Base-by-base conservation (phyloP, 2,888 invertebrate genomes). In the Brachyptera putata region DNA sequence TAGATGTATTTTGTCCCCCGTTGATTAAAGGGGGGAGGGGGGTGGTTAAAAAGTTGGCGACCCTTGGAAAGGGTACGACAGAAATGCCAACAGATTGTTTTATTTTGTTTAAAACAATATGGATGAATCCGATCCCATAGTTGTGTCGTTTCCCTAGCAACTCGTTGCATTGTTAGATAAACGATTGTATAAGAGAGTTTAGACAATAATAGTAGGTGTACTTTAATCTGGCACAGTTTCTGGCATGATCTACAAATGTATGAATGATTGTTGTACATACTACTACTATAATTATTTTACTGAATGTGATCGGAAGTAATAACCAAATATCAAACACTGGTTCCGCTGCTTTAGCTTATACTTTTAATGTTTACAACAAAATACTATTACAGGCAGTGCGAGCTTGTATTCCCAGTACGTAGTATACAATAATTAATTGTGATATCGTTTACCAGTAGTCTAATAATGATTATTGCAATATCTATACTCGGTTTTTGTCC, bases 271-370 rank as follows among this genome's bases (percentile, higher is more conserved):
- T 30, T 30, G 34, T 53, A 21, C 14, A 30, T 50, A 16, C 9
- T 11, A 21, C 21, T 18, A 43, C 11, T 21, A 43, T 43, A 43
- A 43, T 16, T 43, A 21, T 11, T 21, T 36, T 36, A 36, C 34
- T 53, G 26, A 26, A 50, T 53, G 53, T 53, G 34, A 34, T 46
- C 24, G 21, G 21, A 53, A 34, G 34, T 53, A 34, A 53, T n/a
- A 58, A 58, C 37, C 49, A 58, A 58, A 58, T 30, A 58, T 48
- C 49, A 25, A 36, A 56, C n/a, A 56, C 56, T 30, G 14, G 25
- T 22, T 58, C 26, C 22, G 22, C 46, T 24, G 53, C 53, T 46
- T 21, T 14, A n/a, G 53, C 30, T 24, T 34, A 36, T 43, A 11
- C 43, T 18, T 43, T 18, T 36, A 9, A 16, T 53, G 21, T 34